Conservation (phyloP, 53 echinoderm and acorn worm species). For the Temnopleurus reevesii region DNA sequence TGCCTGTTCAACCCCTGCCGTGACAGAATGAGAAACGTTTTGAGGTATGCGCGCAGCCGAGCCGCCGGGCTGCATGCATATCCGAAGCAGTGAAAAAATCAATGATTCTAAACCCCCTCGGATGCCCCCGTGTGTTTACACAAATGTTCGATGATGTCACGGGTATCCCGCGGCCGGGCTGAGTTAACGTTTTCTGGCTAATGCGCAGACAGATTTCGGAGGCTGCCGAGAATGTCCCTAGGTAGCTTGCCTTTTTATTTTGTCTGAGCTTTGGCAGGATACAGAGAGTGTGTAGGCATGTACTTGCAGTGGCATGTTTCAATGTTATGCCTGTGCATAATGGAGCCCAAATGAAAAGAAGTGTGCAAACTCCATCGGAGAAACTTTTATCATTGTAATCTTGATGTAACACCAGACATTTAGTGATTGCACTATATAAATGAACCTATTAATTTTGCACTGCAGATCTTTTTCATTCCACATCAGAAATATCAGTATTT, state of each 20-base stretch:
- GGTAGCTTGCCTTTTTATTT: constrained; percentile 15
- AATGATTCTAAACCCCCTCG: constrained; percentile 28
- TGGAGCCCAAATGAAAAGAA: too few relatives aligned
- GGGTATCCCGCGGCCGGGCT: constrained; percentile 6
- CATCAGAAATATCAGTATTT: too few relatives aligned
- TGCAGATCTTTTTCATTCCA: too few relatives aligned
- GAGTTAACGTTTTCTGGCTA: constrained; percentile 37
- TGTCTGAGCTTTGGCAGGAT: not conserved
- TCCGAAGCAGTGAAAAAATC: constrained; percentile 1
- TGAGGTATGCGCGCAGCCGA: constrained; percentile 1
- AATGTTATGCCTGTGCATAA: too few relatives aligned
- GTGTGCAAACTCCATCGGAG: too few relatives aligned
- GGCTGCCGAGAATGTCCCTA: not conserved
- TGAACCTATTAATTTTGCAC: too few relatives aligned
- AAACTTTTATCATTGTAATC: too few relatives aligned
- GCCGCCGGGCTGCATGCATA: not conserved
- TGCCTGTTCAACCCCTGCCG: not conserved
- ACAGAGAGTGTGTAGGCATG: too few relatives aligned
- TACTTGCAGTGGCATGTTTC: too few relatives aligned
- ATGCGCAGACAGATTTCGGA: constrained; percentile 32
- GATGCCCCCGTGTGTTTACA: constrained; percentile 35
- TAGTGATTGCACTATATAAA: too few relatives aligned
- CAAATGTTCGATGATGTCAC: constrained; percentile 57
- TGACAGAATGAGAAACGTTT: not conserved
- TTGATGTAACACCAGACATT: too few relatives aligned